Percentiles rank a stretch among this genome's conserved stretches.
Conservation (phyloP, 2,888 invertebrate species). For the Sinopyrophorus schimmeli region DNA sequence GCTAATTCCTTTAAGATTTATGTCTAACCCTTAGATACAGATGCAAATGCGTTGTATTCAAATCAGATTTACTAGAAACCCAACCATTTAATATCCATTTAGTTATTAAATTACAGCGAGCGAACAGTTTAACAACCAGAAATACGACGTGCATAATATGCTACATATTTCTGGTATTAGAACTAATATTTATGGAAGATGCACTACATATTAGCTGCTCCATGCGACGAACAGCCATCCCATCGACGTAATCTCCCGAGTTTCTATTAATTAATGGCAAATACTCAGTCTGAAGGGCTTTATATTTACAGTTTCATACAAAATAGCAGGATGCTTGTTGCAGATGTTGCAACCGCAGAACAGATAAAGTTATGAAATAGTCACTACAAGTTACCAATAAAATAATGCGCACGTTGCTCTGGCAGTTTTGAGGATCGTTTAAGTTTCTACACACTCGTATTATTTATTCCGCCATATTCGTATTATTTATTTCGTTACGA, state of each 20-base stretch:
- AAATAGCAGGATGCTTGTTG: constrained; percentile 16
- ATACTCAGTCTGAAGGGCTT: constrained; percentile 16
- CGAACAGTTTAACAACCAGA: constrained; percentile 24
- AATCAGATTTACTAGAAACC: constrained; percentile 31
- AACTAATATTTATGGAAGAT: constrained; percentile 17
- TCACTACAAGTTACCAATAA: constrained; percentile 27
- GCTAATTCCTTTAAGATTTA: constrained; percentile 40
- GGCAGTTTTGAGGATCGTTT: constrained; percentile 26
- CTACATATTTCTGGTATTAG: constrained; percentile 20
- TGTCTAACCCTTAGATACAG: constrained; percentile 36
- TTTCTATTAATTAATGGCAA: constrained; percentile 15
- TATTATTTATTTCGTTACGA: constrained; percentile 2
- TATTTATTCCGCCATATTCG: constrained; percentile 7
- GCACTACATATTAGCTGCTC: neutral
- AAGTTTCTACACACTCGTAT: constrained; percentile 11
- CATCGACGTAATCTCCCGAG: constrained; percentile 12
- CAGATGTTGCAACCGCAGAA: constrained; percentile 29
- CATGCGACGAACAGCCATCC: neutral
- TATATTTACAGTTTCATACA: constrained; percentile 22
- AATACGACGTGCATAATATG: constrained; percentile 20
- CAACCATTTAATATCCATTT: constrained; percentile 33
- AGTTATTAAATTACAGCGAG: constrained; percentile 25
- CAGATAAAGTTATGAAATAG: constrained; percentile 30
- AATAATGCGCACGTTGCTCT: constrained; percentile 29
- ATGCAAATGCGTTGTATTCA: constrained; percentile 38